Evolutionary conservation across 1,140 invertebrate genomes (phyloP).

Genomic region (Drosophila sulfurigaster): DNA sequence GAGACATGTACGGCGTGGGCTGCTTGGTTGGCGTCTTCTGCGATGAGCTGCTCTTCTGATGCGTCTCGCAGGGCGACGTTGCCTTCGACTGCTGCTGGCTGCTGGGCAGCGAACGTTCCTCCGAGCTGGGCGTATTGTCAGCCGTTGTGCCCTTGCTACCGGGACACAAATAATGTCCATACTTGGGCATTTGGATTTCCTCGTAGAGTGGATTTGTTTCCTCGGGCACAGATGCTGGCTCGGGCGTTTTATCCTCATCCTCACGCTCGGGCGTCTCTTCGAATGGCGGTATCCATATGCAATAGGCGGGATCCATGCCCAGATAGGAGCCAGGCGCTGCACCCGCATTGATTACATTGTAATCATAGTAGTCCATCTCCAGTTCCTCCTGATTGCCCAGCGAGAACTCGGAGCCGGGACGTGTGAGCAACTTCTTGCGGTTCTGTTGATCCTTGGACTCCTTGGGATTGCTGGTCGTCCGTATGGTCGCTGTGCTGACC

Average conservation of each 20-base stretch:
- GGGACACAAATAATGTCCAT: conserved; percentile 85
- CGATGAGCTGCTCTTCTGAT: conserved; percentile 25
- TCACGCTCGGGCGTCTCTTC: conserved; percentile 86
- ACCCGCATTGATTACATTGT: conserved; percentile 92
- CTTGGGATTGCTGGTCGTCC: conserved; percentile 89
- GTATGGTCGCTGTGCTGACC: conserved; percentile 88
- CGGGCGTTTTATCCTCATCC: conserved; percentile 76
- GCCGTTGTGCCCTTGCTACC: conserved; percentile 84
- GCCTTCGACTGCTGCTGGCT: conserved; percentile 70
- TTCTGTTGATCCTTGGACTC: conserved; percentile 92
- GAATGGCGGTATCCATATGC: conserved; percentile 94
- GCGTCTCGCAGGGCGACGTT: conserved; percentile 64
- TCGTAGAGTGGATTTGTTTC: conserved; percentile 82
- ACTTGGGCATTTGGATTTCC: conserved; percentile 86
- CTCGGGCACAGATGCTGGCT: conserved; percentile 68
- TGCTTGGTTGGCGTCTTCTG: conserved; percentile 51
- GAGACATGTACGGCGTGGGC: conserved; percentile 72
- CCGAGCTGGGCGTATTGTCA: conserved; percentile 75
- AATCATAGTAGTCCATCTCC: conserved; percentile 95
- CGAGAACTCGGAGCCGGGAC: conserved; percentile 91
- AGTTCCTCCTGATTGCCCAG: conserved; percentile 88
- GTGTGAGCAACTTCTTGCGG: conserved; percentile 88
- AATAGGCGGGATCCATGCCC: conserved; percentile 94
- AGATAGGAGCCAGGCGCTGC: conserved; percentile 93
- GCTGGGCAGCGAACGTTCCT: conserved; percentile 60